These are phyloP conservation scores for Pogonomyrmex barbatus DNA, from an alignment of 1,140 invertebrate genomes.

Conservation along the genomic window DNA sequence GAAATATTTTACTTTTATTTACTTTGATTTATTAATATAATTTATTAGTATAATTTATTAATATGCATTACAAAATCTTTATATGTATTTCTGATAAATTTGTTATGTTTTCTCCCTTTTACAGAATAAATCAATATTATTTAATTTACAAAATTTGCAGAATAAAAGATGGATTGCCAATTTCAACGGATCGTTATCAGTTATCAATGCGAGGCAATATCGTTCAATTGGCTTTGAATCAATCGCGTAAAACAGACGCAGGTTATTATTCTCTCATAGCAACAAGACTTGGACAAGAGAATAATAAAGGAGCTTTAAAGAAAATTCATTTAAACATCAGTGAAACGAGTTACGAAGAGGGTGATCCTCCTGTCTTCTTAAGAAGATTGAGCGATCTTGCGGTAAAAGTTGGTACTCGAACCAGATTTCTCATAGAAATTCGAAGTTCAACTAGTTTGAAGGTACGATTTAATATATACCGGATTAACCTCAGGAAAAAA, in stretches of 20 bases:
- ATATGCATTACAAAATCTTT: constrained; percentile 60
- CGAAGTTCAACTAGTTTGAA: constrained; percentile 91
- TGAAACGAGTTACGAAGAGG: constrained; percentile 81
- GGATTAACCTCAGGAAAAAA: background rate
- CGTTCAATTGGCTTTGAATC: constrained; percentile 86
- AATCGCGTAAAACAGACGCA: constrained; percentile 86
- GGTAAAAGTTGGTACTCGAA: constrained; percentile 94
- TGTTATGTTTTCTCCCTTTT: constrained; percentile 6
- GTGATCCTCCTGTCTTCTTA: constrained; percentile 91
- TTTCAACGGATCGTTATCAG: constrained; percentile 83
- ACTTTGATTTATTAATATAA: constrained; percentile 47
- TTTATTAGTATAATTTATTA: constrained; percentile 33
- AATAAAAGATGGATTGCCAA: constrained; percentile 81
- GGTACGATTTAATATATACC: constrained; percentile 84
- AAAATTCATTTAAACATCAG: constrained; percentile 81
- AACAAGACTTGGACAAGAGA: constrained; percentile 83
- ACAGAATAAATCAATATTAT: constrained; percentile 2
- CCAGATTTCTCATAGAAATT: constrained; percentile 93
- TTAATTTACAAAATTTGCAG: constrained; percentile 40
- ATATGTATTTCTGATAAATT: background rate
- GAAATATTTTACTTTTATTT: background rate
- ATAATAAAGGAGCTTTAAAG: constrained; percentile 71
- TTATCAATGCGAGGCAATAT: constrained; percentile 84
- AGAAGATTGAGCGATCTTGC: constrained; percentile 92
- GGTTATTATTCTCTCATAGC: constrained; percentile 88